phyloP scores from a whole-genome alignment of 2,888 invertebrate genomes.

The Thera obeliscata region DNA sequence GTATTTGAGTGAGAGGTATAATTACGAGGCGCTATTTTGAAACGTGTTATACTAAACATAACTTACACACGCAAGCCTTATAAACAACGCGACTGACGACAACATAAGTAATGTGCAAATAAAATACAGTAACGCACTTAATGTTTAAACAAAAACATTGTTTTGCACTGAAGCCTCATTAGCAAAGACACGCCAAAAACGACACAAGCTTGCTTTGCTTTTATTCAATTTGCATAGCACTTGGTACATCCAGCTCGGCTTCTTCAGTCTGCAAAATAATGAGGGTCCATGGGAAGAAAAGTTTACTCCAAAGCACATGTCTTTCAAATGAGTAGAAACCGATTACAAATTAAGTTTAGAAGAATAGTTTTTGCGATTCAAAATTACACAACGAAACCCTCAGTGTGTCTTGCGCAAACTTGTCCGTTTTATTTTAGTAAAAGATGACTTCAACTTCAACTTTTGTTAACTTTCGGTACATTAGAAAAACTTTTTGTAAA shows the following conservation, averaged over 20 bases:
- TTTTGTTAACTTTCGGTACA: too few relatives aligned
- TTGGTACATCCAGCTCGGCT: not conserved
- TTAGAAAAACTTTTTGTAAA: not conserved
- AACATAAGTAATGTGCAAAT: slow-evolving; percentile 1
- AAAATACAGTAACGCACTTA: slow-evolving; percentile 4
- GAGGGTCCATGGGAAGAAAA: not conserved
- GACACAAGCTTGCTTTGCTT: slow-evolving; percentile 6
- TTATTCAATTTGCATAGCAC: slow-evolving; percentile 11
- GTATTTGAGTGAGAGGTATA: too few relatives aligned
- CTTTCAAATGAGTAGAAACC: too few relatives aligned
- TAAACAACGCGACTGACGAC: not conserved
- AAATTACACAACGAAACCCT: too few relatives aligned
- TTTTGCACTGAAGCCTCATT: slow-evolving; percentile 16
- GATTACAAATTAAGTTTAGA: too few relatives aligned
- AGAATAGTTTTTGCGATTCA: too few relatives aligned
- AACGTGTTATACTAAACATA: not conserved
- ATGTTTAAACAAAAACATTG: slow-evolving; percentile 12
- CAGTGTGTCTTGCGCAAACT: too few relatives aligned
- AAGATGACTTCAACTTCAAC: too few relatives aligned
- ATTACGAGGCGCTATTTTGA: too few relatives aligned
- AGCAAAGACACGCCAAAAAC: slow-evolving; percentile 9
- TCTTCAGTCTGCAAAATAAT: not conserved
- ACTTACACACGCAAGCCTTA: not conserved
- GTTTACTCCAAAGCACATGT: not conserved
- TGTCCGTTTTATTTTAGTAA: too few relatives aligned